Evolutionary conservation across 2,888 invertebrate species (phyloP).

Genomic region (Cerastoderma edule): DNA sequence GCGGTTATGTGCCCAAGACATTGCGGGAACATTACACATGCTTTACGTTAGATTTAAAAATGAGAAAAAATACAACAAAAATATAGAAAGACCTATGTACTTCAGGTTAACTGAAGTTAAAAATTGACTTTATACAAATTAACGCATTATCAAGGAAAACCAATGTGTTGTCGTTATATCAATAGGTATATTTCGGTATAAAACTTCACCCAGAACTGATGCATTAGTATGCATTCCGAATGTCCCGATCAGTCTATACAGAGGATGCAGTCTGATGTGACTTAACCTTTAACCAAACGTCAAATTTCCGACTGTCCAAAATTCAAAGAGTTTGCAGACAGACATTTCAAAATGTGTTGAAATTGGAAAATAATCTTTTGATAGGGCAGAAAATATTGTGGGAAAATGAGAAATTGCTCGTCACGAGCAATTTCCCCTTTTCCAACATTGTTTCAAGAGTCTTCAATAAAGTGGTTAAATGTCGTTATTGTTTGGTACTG

Average conservation of each 20-base stretch:
- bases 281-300: not conserved
- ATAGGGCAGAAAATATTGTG: not conserved
- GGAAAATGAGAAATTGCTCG: not conserved
- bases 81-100: conserved; percentile 18
- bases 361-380: not conserved
- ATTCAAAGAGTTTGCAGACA: not conserved
- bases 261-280: not conserved
- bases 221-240: not conserved
- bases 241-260: not conserved
- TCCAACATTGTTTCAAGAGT: no score
- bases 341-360: not conserved
- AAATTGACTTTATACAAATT: no score
- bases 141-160: not conserved
- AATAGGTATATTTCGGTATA: not conserved
- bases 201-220: not conserved
- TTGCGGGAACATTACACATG: not conserved
- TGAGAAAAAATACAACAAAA: conserved; percentile 1
- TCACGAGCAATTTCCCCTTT: no score
- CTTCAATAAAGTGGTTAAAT: no score
- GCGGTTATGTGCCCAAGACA: not conserved
- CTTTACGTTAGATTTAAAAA: not conserved
- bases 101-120: not conserved
- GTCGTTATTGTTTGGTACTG: no score
- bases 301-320: not conserved
- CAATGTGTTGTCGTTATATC: not conserved